Base-by-base conservation (phyloP, 2,113 vertebrate species). In the Cervus canadensis region DNA sequence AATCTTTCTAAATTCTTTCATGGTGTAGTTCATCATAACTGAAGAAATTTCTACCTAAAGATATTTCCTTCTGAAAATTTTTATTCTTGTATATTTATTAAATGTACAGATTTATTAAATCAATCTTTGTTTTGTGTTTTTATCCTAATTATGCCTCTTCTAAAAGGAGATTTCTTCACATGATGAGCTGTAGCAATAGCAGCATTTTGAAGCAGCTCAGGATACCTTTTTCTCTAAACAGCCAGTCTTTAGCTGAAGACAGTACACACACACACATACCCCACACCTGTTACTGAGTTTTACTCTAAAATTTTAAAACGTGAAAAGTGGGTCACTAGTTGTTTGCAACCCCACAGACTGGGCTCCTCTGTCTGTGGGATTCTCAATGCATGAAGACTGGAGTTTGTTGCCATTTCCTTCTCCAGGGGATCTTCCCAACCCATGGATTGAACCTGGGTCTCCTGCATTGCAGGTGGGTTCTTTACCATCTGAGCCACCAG, bases 221-320 rank as follows among this genome's bases (percentile, higher is more conserved):
- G 4, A 43, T 40, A 54, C 12, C 13, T 25, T 62, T 85, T 62
- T 54, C 17, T 71, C 26, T 62, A 36, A 91, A 36, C 1, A 62
- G 11, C 9, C 0, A 45, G 2, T 54, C 6, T 54, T 88, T 83
- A 87, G 3, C 6, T 84, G 30, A 82, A 48, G 76, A 84, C 1
- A 33, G 26, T 0, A 25, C 2, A 30, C 1, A 7, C 4, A 10
- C 43, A 50, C 8, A 30, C 14, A 71, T 6, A 48, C 21, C 15
- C 6, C 6, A 21, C 17, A 81, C 26, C 1, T 33, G 4, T 56
- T 43, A 48, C 8, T 82, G 7, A 57, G 19, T 36, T 86, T 76
- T 64, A 4, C 3, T 3, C 26, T 43, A 87, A 64, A 0, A 4
- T 78, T 40, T 71, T 71, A 19, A n/a, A 71, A 71, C 23, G 33